These are phyloP conservation scores for Alfaro cultratus DNA, from an alignment of 2,797 vertebrate genomes.

Conservation along the genomic window DNA sequence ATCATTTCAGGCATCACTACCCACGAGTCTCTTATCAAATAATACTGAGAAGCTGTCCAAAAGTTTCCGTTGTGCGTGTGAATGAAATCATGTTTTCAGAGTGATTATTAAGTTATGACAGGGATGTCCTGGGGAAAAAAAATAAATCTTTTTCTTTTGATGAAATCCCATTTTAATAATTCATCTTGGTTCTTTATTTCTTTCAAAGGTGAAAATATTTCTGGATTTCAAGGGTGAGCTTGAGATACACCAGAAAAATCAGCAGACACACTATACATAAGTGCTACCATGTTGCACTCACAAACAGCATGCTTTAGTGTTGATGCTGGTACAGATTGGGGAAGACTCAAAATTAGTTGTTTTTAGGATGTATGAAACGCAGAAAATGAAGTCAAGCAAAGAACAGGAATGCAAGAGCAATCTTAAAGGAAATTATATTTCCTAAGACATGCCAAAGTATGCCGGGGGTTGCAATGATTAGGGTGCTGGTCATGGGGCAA, in stretches of 20 bases:
- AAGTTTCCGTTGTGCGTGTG: constrained; percentile 76
- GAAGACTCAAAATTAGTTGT: background rate
- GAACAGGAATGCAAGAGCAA: background rate
- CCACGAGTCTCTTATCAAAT: constrained; percentile 78
- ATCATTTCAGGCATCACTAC: constrained; percentile 83
- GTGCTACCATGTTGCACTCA: constrained; percentile 1
- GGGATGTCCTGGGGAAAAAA: constrained; percentile 40
- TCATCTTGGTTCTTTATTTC: constrained; percentile 17
- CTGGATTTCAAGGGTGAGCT: background rate
- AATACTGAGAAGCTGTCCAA: constrained; percentile 76
- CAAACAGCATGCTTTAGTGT: background rate
- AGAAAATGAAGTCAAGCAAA: background rate
- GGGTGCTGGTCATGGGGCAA: background rate
- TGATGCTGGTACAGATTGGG: background rate
- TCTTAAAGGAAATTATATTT: background rate
- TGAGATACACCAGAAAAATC: background rate
- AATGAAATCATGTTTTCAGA: constrained; percentile 75
- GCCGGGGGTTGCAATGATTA: background rate
- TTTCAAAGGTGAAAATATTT: constrained; percentile 19
- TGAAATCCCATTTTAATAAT: constrained; percentile 52
- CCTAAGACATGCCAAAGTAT: background rate
- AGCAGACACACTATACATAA: background rate
- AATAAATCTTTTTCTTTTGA: constrained; percentile 29
- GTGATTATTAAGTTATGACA: constrained; percentile 69
- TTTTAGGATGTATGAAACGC: background rate